Base-by-base conservation (phyloP, 2,797 vertebrate species). In the Podarcis lilfordi region DNA sequence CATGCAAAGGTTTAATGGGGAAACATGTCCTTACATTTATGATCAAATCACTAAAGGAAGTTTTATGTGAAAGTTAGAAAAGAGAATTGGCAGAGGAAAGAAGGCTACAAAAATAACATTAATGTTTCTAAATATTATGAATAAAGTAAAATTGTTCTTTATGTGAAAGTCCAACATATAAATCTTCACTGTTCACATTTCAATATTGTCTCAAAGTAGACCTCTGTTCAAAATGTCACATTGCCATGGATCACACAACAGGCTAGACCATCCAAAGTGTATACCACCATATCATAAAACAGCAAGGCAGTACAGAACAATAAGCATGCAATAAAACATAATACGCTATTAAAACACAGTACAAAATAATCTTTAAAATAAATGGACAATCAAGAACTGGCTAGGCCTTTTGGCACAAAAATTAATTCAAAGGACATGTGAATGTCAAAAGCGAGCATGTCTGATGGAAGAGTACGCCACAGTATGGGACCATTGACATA, bases 201-300 rank as follows among this genome's bases (percentile, higher is more conserved):
- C 0, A 64, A 27, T 23, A 78, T 88, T 89, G 84, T 87, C 88
- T 84, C 88, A 77, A 88, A 72, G 77, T 80, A 86, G 5, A 0
- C 40, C 68, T 89, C 80, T 74, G 55, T 77, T 92, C 59, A 88
- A 93, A 29, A 75, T 27, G 66, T 2, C 64, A 27, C 0, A 1
- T 13, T 10, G 43, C 19, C 19, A 17, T 61, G 19, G 59, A 61
- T 61, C 2, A 7, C 59, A 61, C 59, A 61, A 19, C 15, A 61
- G 21, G 19, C 59, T 61, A 61, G 21, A 21, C 17, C 59, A 61
- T 61, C 15, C 15, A 61, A 61, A 21, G 15, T 61, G 21, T 21
- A 61, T 61, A 21, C 59, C 19, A 61, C 59, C 59, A 61, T 61
- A 61, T 61, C 4, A 61, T 61, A 61, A 61, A 61, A 61, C 21